These are phyloP conservation scores for Epizoanthus fatuus DNA, from an alignment of 92 coral and sea anemone genomes.

Conservation along the genomic window DNA sequence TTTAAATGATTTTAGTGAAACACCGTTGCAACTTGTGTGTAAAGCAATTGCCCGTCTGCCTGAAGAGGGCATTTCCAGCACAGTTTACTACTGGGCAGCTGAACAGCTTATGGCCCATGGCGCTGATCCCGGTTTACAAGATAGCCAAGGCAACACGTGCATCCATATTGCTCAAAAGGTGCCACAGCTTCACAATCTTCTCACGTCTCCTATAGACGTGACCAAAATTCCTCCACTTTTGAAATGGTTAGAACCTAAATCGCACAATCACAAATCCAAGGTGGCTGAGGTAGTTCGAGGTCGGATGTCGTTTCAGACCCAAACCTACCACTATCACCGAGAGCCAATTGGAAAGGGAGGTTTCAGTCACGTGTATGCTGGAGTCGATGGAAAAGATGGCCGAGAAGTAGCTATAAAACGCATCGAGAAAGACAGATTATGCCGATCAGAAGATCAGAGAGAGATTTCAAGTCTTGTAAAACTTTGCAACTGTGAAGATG, in stretches of 20 bases:
- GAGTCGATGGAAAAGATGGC: conserved; percentile 56
- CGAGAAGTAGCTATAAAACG: conserved; percentile 65
- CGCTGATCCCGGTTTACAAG: conserved; percentile 3
- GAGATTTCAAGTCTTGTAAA: conserved; percentile 53
- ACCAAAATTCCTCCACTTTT: not conserved
- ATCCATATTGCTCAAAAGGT: not conserved
- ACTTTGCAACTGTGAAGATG: conserved; percentile 56
- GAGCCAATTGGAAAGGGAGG: conserved; percentile 48
- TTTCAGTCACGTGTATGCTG: conserved; percentile 55
- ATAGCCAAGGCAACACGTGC: not conserved
- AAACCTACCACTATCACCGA: conserved; percentile 29
- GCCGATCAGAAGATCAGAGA: conserved; percentile 45
- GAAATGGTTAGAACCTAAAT: conserved; percentile 36
- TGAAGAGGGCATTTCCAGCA: conserved; percentile 2
- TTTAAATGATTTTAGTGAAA: not conserved
- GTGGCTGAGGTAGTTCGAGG: conserved; percentile 45
- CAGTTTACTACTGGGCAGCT: not conserved
- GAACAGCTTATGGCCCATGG: conserved; percentile 11
- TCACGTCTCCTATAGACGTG: not conserved
- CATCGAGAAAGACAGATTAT: conserved; percentile 48
- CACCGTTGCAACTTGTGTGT: conserved; percentile 31
- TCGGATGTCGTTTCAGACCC: not conserved
- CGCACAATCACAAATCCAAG: conserved; percentile 19
- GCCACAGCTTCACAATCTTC: not conserved
- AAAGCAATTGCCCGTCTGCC: not conserved